These are phyloP conservation scores for Sebastes taczanowskii DNA, from an alignment of 2,797 vertebrate genomes.

Conservation along the genomic window DNA sequence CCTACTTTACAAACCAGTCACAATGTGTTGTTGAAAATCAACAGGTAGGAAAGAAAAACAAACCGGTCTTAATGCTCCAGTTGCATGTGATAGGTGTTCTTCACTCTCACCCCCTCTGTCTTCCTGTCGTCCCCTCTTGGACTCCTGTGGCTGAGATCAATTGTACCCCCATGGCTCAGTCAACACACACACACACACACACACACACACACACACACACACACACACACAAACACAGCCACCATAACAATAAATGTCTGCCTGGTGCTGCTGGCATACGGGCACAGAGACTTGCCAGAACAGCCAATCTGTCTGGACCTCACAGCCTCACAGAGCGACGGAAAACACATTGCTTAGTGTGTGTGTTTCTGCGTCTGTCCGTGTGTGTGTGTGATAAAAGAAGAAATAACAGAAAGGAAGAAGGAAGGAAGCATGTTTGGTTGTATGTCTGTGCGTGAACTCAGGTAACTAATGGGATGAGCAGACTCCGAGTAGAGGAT, in stretches of 20 bases:
- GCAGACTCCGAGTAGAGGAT: not conserved
- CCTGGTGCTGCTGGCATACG: slow-evolving; percentile 35
- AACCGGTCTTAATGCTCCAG: not conserved
- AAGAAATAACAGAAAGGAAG: too few species aligned
- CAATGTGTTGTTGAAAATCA: not conserved
- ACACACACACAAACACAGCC: not conserved
- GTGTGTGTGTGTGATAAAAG: not conserved
- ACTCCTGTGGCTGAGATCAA: slow-evolving; percentile 45
- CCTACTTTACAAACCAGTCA: not conserved
- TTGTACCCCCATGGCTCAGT: slow-evolving; percentile 37
- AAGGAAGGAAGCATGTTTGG: not conserved
- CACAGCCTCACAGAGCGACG: slow-evolving; percentile 40
- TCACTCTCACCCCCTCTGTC: slow-evolving; percentile 9
- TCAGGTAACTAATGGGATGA: not conserved
- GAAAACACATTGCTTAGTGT: slow-evolving; percentile 16
- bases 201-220: not conserved
- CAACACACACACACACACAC: slow-evolving; percentile 18
- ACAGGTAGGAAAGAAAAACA: not conserved
- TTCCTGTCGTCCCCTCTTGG: slow-evolving; percentile 13
- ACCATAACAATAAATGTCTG: slow-evolving; percentile 28
- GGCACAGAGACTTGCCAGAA: slow-evolving; percentile 38
- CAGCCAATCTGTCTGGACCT: slow-evolving; percentile 63
- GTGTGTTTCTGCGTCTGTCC: not conserved
- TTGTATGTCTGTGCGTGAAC: not conserved
- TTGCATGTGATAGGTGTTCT: slow-evolving; percentile 10